phyloP scores from a whole-genome alignment of 2,888 invertebrate genomes.

The Scaptomyza parva region DNA sequence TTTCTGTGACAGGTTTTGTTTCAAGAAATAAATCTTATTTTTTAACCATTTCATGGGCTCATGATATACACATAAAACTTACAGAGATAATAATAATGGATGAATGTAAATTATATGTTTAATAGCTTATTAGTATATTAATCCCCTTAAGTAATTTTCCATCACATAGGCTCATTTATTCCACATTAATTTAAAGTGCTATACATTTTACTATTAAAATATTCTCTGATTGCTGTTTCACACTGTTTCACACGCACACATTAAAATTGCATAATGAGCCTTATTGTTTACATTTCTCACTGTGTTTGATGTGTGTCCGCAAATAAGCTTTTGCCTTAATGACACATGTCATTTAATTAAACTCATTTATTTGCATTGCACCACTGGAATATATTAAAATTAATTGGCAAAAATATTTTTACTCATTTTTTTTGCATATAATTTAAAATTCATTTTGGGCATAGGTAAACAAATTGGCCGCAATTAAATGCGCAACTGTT shows the following conservation, averaged over 20 bases:
- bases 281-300: neutral
- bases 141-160: neutral
- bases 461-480: constrained; percentile 24
- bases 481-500: constrained; percentile 37
- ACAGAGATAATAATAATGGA: too few species aligned
- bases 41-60: too few species aligned
- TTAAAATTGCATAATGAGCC: neutral
- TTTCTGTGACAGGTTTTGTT: too few species aligned
- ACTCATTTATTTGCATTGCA: constrained; percentile 49
- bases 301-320: neutral
- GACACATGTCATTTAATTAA: constrained; percentile 36
- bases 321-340: constrained; percentile 10
- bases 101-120: too few species aligned
- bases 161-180: neutral
- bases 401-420: constrained; percentile 42
- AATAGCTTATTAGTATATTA: too few species aligned
- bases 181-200: neutral
- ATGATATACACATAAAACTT: too few species aligned
- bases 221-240: neutral
- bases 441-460: constrained; percentile 28
- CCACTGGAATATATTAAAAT: constrained; percentile 33
- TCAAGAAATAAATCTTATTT: too few species aligned
- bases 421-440: neutral
- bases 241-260: neutral
- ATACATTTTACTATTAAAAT: neutral